A percentile compares a stretch with the other conserved stretches of the same genome.
These are phyloP conservation scores for Atta cephalotes DNA, from an alignment of 1,140 invertebrate genomes.

Conservation along the genomic window DNA sequence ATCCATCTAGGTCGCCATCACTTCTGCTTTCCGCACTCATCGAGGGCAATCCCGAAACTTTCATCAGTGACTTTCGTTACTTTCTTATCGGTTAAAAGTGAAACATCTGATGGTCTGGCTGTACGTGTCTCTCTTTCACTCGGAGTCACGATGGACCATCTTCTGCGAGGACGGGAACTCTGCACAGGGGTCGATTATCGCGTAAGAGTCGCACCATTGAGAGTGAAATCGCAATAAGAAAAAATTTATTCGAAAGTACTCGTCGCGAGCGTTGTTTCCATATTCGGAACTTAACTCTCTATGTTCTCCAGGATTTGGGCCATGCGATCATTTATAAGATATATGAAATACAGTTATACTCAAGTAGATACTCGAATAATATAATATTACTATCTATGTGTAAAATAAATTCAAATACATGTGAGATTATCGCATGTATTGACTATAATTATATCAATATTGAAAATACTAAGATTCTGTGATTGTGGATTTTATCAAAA, in stretches of 20 bases:
- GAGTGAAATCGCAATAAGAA: slow-evolving; percentile 71
- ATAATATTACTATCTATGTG: not conserved
- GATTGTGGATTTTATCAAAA: not conserved
- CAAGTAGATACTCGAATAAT: not conserved
- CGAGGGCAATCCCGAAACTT: slow-evolving; percentile 76
- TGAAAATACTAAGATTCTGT: not conserved
- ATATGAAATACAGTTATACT: not conserved
- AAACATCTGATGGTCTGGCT: slow-evolving; percentile 75
- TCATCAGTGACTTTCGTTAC: slow-evolving; percentile 83
- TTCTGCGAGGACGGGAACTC: slow-evolving; percentile 26
- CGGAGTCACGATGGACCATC: slow-evolving; percentile 34
- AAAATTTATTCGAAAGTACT: slow-evolving; percentile 51
- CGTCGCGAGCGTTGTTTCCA: slow-evolving; percentile 43
- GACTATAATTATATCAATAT: not conserved
- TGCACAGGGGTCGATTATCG: slow-evolving; percentile 65
- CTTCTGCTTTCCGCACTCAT: slow-evolving; percentile 10
- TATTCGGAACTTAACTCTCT: slow-evolving; percentile 52
- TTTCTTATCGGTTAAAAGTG: slow-evolving; percentile 83
- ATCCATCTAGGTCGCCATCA: slow-evolving; percentile 36
- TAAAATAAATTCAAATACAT: not conserved
- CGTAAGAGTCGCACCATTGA: slow-evolving; percentile 68
- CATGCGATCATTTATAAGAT: not conserved
- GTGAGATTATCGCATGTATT: not conserved
- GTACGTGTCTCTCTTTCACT: slow-evolving; percentile 52
- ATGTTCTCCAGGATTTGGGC: not conserved